A percentile compares a stretch with the other conserved stretches of the same genome.
Conservation (phyloP, 2,888 invertebrate genomes). For the Dryobotodes eremita region DNA sequence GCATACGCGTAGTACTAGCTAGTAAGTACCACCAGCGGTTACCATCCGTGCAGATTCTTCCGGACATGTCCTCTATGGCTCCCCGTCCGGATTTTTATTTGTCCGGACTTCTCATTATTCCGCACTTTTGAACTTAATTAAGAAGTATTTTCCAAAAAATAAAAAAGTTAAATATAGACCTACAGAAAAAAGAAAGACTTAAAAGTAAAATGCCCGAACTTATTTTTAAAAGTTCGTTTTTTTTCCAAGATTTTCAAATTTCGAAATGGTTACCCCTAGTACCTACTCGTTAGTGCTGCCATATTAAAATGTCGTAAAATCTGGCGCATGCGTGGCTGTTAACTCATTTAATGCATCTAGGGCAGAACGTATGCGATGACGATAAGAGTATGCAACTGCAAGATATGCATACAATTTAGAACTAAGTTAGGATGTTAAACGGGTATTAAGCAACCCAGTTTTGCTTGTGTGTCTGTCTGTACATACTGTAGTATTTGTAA, state of each 20-base stretch:
- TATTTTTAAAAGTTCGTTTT: no score
- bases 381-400: slow-evolving; percentile 46
- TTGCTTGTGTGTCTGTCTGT: slow-evolving; percentile 3
- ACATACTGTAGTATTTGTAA: not conserved
- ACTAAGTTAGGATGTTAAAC: slow-evolving; percentile 20
- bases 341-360: slow-evolving; percentile 56
- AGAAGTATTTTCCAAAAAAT: not conserved
- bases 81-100: not conserved
- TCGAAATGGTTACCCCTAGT: not conserved
- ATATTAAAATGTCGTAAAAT: slow-evolving; percentile 63
- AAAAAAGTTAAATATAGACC: not conserved
- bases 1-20: slow-evolving; percentile 4
- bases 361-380: slow-evolving; percentile 49
- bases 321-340: slow-evolving; percentile 31
- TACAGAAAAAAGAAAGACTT: not conserved
- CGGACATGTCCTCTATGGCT: not conserved
- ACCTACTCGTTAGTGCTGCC: slow-evolving; percentile 30
- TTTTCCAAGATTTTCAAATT: no score
- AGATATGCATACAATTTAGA: slow-evolving; percentile 22
- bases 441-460: not conserved
- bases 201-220: not conserved
- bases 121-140: not conserved
- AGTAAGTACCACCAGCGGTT: not conserved
- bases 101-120: no score
- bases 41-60: not conserved